phyloP scores from a whole-genome alignment of 92 coral and sea anemone species.

The Parazoanthus darwini region DNA sequence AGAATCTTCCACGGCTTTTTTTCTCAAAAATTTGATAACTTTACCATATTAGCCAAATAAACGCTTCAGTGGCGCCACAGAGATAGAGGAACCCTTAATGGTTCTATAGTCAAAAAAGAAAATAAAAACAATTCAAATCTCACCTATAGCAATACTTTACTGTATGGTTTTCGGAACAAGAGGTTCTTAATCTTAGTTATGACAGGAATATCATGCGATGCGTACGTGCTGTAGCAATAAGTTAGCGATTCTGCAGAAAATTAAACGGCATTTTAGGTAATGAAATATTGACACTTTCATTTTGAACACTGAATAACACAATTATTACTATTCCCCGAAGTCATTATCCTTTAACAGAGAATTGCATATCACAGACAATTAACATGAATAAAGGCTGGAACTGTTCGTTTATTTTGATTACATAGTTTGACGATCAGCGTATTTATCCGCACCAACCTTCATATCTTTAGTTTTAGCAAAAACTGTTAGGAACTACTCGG shows the following conservation, averaged over 20 bases:
- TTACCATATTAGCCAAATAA: neutral
- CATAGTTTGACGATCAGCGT: neutral
- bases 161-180: neutral
- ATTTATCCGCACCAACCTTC: neutral
- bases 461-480: neutral
- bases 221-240: neutral
- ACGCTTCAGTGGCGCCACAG: neutral
- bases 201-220: neutral
- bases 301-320: neutral
- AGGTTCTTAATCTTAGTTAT: neutral
- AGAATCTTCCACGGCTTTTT: neutral
- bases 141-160: neutral
- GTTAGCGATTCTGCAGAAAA: neutral
- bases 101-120: neutral
- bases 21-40: neutral
- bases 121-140: neutral
- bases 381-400: neutral
- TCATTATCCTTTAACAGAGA: neutral
- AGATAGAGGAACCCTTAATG: neutral
- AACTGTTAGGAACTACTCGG: neutral
- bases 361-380: neutral
- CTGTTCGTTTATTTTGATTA: neutral
- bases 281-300: neutral
- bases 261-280: neutral
- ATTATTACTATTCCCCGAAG: neutral